Base-by-base conservation (phyloP, 2,797 vertebrate species). In the Tamandua tetradactyla region DNA sequence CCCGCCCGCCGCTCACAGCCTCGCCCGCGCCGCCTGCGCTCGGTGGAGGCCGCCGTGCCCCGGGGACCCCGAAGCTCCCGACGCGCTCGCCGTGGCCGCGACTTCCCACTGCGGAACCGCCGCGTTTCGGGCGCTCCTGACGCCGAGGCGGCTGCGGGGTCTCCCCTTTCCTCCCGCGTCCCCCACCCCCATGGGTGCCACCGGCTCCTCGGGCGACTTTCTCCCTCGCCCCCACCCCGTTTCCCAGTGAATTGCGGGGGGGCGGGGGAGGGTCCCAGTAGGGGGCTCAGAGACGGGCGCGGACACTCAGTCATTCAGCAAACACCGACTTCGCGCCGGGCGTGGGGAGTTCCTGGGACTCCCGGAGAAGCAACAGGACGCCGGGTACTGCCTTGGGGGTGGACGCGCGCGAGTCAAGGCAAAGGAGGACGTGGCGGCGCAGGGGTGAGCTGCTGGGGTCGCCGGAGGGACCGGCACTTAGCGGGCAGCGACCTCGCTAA, bases 51-150 rank as follows among this genome's bases (percentile, higher is more conserved):
- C 37, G 83, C 32, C 2, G 3, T 23, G 61, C 57, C 85, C 14
- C 23, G 47, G 30, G 52, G 32, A 18, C 61, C 25, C 1, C 55
- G 55, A 59, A 5, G 42, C 61, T 22, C 35, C 3, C 1, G 23
- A 30, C 0, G 30, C 7, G 8, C 57, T 14, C 84, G 0, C 1
- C 0, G 12, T 1, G 25, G 6, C 1, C 30, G 15, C 0, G 52
- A 84, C 35, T 15, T 23, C 27, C 15, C 81, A 7, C 32, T 22
- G 6, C 72, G 20, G 47, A 72, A 35, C 0, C 12, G 23, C 23
- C 14, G 40, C 66, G n/a, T 5, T 42, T 40, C 8, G 0, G 1
- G 42, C 11, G 25, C 22, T 0, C 35, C 25, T 23, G 64, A 80
- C 27, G 12, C 25, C 9, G 27, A 10, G 27, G 61, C 18, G 42